Percentiles rank a stretch among this genome's conserved stretches.
Conservation (phyloP, 2,113 vertebrate genomes). For the Carollia perspicillata region DNA sequence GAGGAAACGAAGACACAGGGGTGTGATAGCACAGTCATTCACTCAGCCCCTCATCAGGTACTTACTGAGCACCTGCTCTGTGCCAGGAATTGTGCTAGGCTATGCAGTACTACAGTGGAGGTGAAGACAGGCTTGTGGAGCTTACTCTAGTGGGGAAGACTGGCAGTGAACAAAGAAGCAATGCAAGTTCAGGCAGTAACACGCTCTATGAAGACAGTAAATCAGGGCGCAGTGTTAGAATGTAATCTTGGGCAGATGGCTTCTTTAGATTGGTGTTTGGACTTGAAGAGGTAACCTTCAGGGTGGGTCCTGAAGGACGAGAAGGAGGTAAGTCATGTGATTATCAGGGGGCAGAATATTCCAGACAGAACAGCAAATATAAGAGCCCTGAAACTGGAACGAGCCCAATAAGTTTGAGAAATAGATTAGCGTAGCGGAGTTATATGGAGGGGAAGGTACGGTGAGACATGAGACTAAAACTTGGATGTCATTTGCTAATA, state of each 20-base stretch:
- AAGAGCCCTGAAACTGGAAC: neutral
- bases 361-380: neutral
- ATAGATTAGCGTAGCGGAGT: neutral
- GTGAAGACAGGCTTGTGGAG: neutral
- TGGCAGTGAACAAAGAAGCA: neutral
- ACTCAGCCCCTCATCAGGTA: neutral
- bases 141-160: neutral
- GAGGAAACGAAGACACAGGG: neutral
- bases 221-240: neutral
- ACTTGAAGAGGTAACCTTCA: neutral
- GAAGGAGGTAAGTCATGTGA: neutral
- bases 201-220: neutral
- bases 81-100: neutral
- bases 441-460: neutral
- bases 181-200: neutral
- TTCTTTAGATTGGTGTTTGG: neutral
- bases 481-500: neutral
- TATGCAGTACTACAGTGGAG: neutral
- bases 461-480: neutral
- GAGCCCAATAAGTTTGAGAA: neutral
- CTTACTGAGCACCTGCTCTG: neutral
- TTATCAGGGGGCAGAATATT: neutral
- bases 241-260: neutral
- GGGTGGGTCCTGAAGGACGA: neutral
- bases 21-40: neutral